Conservation (phyloP, 1,140 invertebrate species). For the Notospermus geniculatus region DNA sequence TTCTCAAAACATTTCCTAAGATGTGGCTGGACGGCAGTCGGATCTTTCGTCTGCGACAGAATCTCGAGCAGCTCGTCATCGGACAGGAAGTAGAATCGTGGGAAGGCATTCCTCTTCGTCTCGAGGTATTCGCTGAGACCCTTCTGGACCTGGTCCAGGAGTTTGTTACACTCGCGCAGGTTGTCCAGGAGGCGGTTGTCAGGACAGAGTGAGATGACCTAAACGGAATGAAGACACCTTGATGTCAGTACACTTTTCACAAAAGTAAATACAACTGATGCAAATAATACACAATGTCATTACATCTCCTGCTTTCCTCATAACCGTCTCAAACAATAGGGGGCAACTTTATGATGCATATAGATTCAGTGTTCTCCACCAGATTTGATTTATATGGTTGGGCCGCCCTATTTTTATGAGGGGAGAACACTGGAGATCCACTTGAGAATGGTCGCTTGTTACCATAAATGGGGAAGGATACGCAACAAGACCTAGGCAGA, state of each 20-base stretch:
- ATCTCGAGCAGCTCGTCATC: constrained; percentile 86
- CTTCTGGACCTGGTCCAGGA: constrained; percentile 69
- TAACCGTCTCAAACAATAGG: too few relatives aligned
- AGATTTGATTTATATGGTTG: too few relatives aligned
- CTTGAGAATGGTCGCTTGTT: too few relatives aligned
- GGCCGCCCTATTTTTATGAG: too few relatives aligned
- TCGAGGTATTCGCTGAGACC: constrained; percentile 78
- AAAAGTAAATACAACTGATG: too few relatives aligned
- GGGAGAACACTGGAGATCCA: too few relatives aligned
- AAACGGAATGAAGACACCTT: constrained; percentile 12
- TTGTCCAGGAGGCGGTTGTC: constrained; percentile 64
- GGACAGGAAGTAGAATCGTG: constrained; percentile 80
- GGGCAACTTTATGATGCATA: too few relatives aligned
- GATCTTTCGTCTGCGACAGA: constrained; percentile 76
- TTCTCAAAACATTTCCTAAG: constrained; percentile 78
- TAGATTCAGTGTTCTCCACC: too few relatives aligned
- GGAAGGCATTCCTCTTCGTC: constrained; percentile 78
- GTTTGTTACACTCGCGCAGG: constrained; percentile 66
- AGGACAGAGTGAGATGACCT: constrained; percentile 57
- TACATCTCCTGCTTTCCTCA: too few relatives aligned
- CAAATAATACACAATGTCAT: too few relatives aligned
- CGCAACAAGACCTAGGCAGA: too few relatives aligned
- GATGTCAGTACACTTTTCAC: constrained; percentile 8
- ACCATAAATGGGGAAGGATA: too few relatives aligned
- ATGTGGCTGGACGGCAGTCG: constrained; percentile 76